Base-by-base conservation (phyloP, 2,888 invertebrate genomes). In the Taenaris catops region DNA sequence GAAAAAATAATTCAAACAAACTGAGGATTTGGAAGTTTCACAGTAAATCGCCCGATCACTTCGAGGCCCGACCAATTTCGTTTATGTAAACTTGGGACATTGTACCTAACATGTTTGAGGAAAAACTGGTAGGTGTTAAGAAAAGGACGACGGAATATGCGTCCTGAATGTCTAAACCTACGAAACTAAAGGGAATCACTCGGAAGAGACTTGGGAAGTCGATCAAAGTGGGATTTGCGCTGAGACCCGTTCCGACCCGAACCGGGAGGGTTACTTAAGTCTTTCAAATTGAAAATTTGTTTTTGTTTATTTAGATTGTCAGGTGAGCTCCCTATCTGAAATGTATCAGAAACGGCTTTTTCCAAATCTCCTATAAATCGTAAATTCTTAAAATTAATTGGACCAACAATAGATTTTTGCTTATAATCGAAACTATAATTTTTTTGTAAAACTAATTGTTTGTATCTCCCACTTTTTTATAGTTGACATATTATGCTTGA, bases 181-280 rank as follows among this genome's bases (percentile, higher is more conserved):
- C 54, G 48, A 54, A 62, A 65, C 64, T 65, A 61, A 59, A 64
- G 59, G 61, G 58, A 59, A 61, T 59, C 58, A 58, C 54, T 59
- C 52, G 55, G 55, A n/a, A 50, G 56, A 53, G 51, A 54, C 54
- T 59, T 49, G 46, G 48, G 56, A 63, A 61, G 64, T 78, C 80
- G 76, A 78, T 80, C 79, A 75, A 74, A 79, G 63, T 64, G 63
- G 80, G 80, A 80, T 79, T 78, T 79, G 61, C 58, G 53, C 51
- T 49, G 62, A 63, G 62, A 62, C 63, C 64, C 60, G 57, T 56
- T 51, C 52, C 41, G 50, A 42, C 38, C 48, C 47, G 46, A 45
- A 46, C 42, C 43, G 46, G 44, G 51, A 52, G 53, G 53, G 57
- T 62, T 60, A 63, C 59, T 58, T 64, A 62, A 57, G 55, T 54